These are phyloP conservation scores for Phyllostomus discolor DNA, from an alignment of 2,113 vertebrate genomes.

Conservation along the genomic window DNA sequence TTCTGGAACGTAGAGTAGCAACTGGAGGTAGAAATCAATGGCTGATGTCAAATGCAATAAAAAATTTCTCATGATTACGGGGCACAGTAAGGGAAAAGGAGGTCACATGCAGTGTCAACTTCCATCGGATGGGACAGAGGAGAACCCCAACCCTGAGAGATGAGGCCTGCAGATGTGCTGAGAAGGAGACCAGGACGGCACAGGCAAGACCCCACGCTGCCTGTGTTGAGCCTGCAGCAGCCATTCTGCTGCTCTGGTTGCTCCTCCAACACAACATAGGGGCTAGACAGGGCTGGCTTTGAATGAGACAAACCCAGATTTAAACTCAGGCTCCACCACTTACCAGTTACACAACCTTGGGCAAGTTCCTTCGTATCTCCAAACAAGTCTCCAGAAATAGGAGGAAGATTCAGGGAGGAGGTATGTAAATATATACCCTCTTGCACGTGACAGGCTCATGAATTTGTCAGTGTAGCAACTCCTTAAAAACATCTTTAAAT, in stretches of 20 bases:
- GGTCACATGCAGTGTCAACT: no score
- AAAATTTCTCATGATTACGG: neutral
- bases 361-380: neutral
- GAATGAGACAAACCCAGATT: neutral
- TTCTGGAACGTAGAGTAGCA: neutral
- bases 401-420: neutral
- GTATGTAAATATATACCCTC: neutral
- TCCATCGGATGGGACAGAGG: neutral
- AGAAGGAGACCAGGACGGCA: rapidly evolving
- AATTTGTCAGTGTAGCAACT: neutral
- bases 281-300: neutral
- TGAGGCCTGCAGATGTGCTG: neutral
- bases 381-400: neutral
- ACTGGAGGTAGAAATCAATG: neutral
- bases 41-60: neutral
- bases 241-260: neutral
- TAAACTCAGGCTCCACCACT: neutral
- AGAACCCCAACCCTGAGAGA: neutral
- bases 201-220: neutral
- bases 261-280: neutral
- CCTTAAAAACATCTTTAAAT: neutral
- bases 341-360: neutral
- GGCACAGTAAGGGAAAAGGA: neutral
- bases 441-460: neutral
- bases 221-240: neutral